Evolutionary conservation across 2,113 vertebrate genomes (phyloP).

Genomic region (Chauna torquata): DNA sequence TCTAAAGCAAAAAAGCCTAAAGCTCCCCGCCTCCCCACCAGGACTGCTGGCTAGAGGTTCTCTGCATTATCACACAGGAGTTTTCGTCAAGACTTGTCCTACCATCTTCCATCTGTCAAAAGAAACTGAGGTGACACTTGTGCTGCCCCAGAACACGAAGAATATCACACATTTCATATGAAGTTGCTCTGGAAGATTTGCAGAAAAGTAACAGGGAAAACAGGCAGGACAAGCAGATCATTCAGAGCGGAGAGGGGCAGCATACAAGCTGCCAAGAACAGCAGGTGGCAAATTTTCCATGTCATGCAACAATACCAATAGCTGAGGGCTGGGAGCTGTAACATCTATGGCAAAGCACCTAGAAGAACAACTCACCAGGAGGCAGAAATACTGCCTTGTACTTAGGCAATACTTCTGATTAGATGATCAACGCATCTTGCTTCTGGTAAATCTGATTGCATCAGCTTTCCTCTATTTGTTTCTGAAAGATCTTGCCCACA

Average conservation of each 20-base stretch:
- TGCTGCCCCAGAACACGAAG: neutral
- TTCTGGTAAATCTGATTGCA: neutral
- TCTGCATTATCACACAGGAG: neutral
- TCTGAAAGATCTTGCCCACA: neutral
- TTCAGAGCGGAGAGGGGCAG: neutral
- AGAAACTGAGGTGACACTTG: neutral
- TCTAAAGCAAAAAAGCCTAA: neutral
- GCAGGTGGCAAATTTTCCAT: neutral
- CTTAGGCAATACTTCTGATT: neutral
- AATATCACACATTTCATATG: neutral
- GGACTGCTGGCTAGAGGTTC: neutral
- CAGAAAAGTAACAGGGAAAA: neutral
- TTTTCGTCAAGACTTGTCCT: neutral
- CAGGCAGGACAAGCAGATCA: rapidly evolving
- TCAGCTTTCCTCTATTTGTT: neutral
- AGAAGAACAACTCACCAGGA: neutral
- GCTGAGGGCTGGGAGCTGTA: neutral
- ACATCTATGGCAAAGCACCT: neutral
- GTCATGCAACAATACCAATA: no score
- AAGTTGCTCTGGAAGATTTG: neutral
- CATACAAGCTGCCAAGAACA: neutral
- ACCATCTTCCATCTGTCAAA: neutral
- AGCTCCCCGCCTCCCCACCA: neutral
- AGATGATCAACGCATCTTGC: neutral
- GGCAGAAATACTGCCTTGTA: neutral